A percentile compares a stretch with the other conserved stretches of the same genome.
Evolutionary conservation across 2,888 invertebrate species (phyloP).

Genomic region (Acanthoscelides obtectus): DNA sequence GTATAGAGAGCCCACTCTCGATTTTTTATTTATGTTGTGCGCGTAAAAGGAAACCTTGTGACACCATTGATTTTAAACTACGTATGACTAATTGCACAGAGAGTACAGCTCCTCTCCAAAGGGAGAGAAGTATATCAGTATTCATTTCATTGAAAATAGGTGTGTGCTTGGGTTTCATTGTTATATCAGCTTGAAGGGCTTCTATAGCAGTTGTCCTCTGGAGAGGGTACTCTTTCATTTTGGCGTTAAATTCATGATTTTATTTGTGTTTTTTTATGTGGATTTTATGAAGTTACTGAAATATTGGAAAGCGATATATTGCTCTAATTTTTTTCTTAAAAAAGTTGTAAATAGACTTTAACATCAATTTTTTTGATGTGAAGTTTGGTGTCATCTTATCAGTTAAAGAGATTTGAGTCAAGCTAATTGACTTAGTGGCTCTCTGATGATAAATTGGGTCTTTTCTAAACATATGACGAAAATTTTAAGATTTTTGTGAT

Average conservation of each 20-base stretch:
- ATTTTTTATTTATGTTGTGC: not conserved
- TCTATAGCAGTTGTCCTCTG: not conserved
- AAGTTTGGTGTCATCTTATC: too few relatives aligned
- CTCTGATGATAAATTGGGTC: too few relatives aligned
- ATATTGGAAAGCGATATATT: too few relatives aligned
- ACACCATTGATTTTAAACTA: not conserved
- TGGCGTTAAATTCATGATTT: not conserved
- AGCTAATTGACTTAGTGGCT: too few relatives aligned
- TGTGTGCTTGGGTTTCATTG: not conserved
- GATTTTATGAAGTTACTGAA: too few relatives aligned
- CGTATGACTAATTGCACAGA: not conserved
- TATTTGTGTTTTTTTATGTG: too few relatives aligned
- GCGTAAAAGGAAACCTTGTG: not conserved
- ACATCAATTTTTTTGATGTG: too few relatives aligned
- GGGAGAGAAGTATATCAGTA: not conserved
- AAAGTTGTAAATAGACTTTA: too few relatives aligned
- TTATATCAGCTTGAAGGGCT: not conserved
- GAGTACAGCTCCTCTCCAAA: not conserved
- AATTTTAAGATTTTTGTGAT: too few relatives aligned
- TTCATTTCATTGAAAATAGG: not conserved
- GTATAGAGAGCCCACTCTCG: not conserved
- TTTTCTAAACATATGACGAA: too few relatives aligned
- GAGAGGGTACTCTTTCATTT: not conserved
- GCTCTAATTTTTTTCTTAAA: too few relatives aligned
- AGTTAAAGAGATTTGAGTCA: too few relatives aligned